These are phyloP conservation scores for Cephonodes hylas DNA, from an alignment of 2,888 invertebrate genomes.

Conservation along the genomic window DNA sequence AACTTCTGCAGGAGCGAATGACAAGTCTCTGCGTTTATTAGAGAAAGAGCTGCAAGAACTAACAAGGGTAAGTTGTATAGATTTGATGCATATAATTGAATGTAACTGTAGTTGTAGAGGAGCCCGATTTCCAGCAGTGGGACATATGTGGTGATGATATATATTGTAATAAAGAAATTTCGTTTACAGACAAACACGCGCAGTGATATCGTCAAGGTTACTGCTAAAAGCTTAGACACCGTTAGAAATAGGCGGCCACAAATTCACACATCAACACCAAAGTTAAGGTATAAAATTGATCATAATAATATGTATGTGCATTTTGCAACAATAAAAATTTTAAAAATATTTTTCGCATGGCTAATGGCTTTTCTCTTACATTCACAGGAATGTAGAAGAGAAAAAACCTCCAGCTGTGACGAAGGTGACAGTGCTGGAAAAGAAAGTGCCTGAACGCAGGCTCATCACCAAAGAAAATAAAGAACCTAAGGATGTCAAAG, in stretches of 20 bases:
- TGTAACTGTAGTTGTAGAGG: no score
- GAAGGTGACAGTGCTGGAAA: constrained; percentile 46
- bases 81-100: no score
- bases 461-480: constrained; percentile 63
- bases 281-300: constrained; percentile 61
- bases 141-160: no score
- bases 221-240: constrained; percentile 44
- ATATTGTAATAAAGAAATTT: background rate
- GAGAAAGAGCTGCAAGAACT: constrained; percentile 82
- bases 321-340: no score
- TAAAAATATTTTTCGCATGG: no score
- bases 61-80: constrained; percentile 71
- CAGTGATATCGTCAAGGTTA: constrained; percentile 45
- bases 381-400: constrained; percentile 50
- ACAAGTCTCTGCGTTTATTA: constrained; percentile 72
- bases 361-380: no score
- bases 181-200: constrained; percentile 61
- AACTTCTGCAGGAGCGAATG: constrained; percentile 54
- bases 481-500: constrained; percentile 62
- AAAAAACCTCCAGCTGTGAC: constrained; percentile 39
- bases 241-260: constrained; percentile 51
- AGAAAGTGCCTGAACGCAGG: constrained; percentile 50
- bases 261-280: constrained; percentile 67
- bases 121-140: no score
- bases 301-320: no score